Base-by-base conservation (phyloP, 1,140 invertebrate genomes). In the Palaemon carinicauda region DNA sequence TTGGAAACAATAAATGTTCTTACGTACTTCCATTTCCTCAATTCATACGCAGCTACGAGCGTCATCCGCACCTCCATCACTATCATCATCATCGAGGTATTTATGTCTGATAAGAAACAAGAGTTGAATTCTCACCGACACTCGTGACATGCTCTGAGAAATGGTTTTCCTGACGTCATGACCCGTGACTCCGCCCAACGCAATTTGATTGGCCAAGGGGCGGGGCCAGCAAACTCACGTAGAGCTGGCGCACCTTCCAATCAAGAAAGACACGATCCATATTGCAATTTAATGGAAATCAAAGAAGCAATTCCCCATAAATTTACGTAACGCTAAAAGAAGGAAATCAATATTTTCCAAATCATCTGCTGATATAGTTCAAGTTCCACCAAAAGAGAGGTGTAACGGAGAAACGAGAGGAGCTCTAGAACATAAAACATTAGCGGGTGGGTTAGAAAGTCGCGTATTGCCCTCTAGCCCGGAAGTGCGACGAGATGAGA, bases 191-290 rank as follows among this genome's bases (percentile, higher is more conserved):
- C 77, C 83, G 41, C 75, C 83, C 77, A 41, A 56, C 29, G 54
- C 5, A 12, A 56, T 19, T 41, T 80, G 77, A 86, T 86, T 86
- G 83, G 83, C 21, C 33, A 65, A 33, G 60, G 83, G 83, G 83
- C 77, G 83, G 83, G 21, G 83, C 77, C 29, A 80, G 31, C 9
- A 21, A 33, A 60, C 50, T 27, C 65, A 31, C 51, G n/a, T 27
- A 27, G 60, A 14, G 31, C 33, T 56, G 10, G 24, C 19, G 3
- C 24, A 14, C 50, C 65, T 86, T 86, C 27, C 27, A 51, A 51
- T 3, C 77, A 80, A 86, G 77, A 86, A 21, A 51, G 83, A 65
- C 75, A 80, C 77, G 83, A 52, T 86, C 83, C 83, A 73, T 86
- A 17, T 29, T 56, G 51, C 56, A 86, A 86, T 79, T 54, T 41